Conservation (phyloP, 2,797 vertebrate genomes). For the Paguma larvata region DNA sequence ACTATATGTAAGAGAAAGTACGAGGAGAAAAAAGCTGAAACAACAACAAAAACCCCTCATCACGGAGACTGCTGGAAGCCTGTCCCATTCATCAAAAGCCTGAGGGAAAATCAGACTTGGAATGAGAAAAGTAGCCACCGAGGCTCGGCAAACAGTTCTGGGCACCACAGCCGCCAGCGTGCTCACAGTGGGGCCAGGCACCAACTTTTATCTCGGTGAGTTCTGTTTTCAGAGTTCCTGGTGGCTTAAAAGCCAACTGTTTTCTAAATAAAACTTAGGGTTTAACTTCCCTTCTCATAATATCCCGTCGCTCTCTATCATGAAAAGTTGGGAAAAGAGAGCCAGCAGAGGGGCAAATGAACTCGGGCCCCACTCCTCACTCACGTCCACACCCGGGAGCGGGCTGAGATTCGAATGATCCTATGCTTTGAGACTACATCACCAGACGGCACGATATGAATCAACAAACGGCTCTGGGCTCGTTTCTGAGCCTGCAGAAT, state of each 20-base stretch:
- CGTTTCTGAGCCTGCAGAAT: not conserved
- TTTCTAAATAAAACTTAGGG: conserved; percentile 34
- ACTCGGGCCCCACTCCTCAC: not conserved
- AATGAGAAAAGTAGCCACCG: not conserved
- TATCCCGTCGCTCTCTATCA: not conserved
- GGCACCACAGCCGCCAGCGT: not conserved
- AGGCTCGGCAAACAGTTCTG: not conserved
- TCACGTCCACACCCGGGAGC: not conserved
- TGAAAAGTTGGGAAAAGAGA: not conserved
- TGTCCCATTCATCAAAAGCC: not conserved
- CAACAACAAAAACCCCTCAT: not conserved
- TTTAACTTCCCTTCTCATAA: conserved; percentile 32
- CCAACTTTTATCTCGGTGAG: not conserved
- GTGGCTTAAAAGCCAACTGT: not conserved
- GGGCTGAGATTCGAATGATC: not conserved
- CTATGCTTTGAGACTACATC: not conserved
- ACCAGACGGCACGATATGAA: not conserved
- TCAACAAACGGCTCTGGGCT: not conserved
- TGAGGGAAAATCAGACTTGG: not conserved
- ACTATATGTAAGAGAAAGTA: not conserved
- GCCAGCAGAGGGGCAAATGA: not conserved
- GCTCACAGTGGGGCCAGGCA: not conserved
- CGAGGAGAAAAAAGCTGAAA: not conserved
- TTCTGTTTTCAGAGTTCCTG: not conserved
- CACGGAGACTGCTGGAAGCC: not conserved